Percentiles rank a stretch among this genome's conserved stretches.
Evolutionary conservation across 1,140 invertebrate genomes (phyloP).

Genomic region (Cherax destructor): DNA sequence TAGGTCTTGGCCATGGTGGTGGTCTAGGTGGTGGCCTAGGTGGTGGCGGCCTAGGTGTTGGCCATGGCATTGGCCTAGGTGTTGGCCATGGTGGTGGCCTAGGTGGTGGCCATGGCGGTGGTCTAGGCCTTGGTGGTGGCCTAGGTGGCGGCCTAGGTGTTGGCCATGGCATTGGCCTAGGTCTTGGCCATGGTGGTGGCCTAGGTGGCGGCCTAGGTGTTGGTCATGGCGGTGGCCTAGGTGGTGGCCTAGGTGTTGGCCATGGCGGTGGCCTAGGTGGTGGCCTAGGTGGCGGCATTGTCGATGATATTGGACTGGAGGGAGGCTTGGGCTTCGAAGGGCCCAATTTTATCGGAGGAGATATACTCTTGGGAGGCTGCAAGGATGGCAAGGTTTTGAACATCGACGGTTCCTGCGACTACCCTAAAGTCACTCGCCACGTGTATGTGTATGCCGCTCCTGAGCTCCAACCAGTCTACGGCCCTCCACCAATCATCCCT

Average conservation of each 20-base stretch:
- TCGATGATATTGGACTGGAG: neutral
- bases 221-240: neutral
- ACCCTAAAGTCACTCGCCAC: neutral
- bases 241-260: neutral
- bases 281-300: neutral
- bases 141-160: neutral
- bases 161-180: neutral
- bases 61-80: too few relatives aligned
- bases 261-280: neutral
- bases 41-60: too few relatives aligned
- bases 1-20: too few relatives aligned
- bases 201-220: neutral
- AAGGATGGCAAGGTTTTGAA: constrained; percentile 12
- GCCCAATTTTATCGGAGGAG: neutral
- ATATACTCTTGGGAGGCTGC: neutral
- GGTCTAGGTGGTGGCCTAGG: too few relatives aligned
- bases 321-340: neutral
- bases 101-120: too few relatives aligned
- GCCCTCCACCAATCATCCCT: constrained; percentile 4
- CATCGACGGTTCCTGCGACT: neutral
- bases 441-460: constrained; percentile 11
- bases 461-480: neutral
- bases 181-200: neutral
- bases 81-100: too few relatives aligned
- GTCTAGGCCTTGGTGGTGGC: neutral